Evolutionary conservation across 2,888 invertebrate species (phyloP).

Genomic region (Cantharis nigra): DNA sequence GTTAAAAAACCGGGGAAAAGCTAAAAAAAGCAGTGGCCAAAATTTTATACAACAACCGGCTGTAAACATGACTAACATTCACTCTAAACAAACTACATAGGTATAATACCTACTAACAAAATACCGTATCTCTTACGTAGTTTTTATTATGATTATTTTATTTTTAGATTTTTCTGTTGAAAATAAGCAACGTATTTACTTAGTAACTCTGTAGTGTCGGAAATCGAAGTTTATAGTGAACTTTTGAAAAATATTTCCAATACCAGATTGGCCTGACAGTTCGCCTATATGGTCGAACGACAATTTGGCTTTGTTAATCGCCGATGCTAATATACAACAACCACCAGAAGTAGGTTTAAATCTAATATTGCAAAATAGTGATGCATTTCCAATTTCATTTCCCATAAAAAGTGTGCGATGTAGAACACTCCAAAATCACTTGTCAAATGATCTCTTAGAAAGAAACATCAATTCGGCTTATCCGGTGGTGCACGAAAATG

Average conservation of each 20-base stretch:
- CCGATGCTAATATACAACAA: background rate
- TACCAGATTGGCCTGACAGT: constrained; percentile 21
- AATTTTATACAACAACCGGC: too few species aligned
- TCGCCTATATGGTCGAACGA: constrained; percentile 14
- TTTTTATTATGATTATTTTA: too few species aligned
- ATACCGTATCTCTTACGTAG: too few species aligned
- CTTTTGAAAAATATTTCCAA: constrained; percentile 7
- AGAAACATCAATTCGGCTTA: constrained; percentile 65
- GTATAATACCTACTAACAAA: too few species aligned
- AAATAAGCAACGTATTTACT: background rate
- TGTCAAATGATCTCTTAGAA: constrained; percentile 35
- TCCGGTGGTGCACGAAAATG: constrained; percentile 71
- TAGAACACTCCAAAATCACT: constrained; percentile 32
- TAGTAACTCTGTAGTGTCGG: background rate
- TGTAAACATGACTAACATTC: too few species aligned
- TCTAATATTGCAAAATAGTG: constrained; percentile 50
- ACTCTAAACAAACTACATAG: too few species aligned
- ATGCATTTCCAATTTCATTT: constrained; percentile 52
- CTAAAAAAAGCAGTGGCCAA: too few species aligned
- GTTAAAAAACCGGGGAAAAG: too few species aligned
- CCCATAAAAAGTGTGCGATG: constrained; percentile 51
- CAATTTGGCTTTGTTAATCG: constrained; percentile 6
- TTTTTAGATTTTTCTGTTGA: background rate
- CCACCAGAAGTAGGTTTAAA: constrained; percentile 23
- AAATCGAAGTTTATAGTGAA: background rate